Conservation (phyloP, 2,888 invertebrate species). For the Drosophila hamatofila region DNA sequence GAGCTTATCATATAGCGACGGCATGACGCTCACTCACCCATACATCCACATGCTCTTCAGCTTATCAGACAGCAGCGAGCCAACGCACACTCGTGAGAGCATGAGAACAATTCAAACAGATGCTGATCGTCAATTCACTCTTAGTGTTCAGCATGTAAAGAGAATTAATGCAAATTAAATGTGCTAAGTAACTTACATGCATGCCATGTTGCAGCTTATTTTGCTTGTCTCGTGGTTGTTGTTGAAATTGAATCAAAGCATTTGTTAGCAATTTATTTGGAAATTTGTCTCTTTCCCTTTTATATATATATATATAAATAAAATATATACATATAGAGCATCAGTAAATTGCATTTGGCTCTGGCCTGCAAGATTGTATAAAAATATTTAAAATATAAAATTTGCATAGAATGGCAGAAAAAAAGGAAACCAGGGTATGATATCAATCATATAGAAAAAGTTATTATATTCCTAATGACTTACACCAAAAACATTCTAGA, state of each 20-base stretch:
- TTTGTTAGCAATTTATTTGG: constrained; percentile 74
- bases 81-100: neutral
- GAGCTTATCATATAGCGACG: no score
- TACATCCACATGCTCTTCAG: neutral
- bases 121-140: constrained; percentile 27
- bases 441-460: no score
- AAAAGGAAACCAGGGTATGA: no score
- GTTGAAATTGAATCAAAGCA: constrained; percentile 72
- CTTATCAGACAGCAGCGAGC: constrained; percentile 8
- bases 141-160: neutral
- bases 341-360: constrained; percentile 59
- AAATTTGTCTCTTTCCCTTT: constrained; percentile 55
- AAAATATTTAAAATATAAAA: no score
- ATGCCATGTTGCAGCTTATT: constrained; percentile 58
- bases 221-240: constrained; percentile 40
- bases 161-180: neutral
- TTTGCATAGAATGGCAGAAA: no score
- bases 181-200: no score
- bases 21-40: neutral
- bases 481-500: no score
- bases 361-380: constrained; percentile 1
- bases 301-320: constrained; percentile 1
- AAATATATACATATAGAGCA: constrained; percentile 1
- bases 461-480: no score
- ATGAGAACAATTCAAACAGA: neutral